Evolutionary conservation across 2,797 vertebrate genomes (phyloP), one percentile per base, ranked within the genome.

Genomic region (Catostomus latipinnis): DNA sequence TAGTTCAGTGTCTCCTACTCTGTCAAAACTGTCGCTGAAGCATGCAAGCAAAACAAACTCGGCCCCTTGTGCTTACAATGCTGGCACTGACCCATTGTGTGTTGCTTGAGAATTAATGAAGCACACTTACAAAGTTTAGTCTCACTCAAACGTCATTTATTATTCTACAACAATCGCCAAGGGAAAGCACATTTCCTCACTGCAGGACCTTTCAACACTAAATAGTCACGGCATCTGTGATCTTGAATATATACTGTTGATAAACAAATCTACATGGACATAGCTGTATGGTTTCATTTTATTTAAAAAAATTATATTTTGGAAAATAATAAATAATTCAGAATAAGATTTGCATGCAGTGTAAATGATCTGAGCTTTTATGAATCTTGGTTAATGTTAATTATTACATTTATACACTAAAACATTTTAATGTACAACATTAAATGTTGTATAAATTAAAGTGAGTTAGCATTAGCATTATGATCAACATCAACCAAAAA

Each of bases 121-220:
- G 57, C 74, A 8, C 80, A 82, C 81, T 81, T 80, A 58, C 34
- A 79, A 80, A 71, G 73, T 16, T 54, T 56, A 67, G 65, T 65
- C 73, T 79, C 68, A 60, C 68, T 67, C 70, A 52, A 56, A 13
- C 57, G 65, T 76, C 62, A 69, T 88, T 88, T 89, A 81, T 90
- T 85, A 74, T 86, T 85, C 74, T 61, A 79, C 83, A 83, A 75
- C 70, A 83, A 57, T 83, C 75, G 72, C 81, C 81, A 86, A 89
- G 87, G 89, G 82, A 91, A 91, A 86, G 56, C 77, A 81, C 83
- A 86, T 85, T 80, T 77, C 84, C 84, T 80, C 86, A 85, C 84
- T 45, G 82, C 79, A 86, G 86, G 87, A 60, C 8, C 58, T 9
- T 45, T 71, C 60, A 80, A 71, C 67, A 82, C 22, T 16, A 14